Conservation (phyloP, 2,113 vertebrate genomes). For the Vireo altiloquus region DNA sequence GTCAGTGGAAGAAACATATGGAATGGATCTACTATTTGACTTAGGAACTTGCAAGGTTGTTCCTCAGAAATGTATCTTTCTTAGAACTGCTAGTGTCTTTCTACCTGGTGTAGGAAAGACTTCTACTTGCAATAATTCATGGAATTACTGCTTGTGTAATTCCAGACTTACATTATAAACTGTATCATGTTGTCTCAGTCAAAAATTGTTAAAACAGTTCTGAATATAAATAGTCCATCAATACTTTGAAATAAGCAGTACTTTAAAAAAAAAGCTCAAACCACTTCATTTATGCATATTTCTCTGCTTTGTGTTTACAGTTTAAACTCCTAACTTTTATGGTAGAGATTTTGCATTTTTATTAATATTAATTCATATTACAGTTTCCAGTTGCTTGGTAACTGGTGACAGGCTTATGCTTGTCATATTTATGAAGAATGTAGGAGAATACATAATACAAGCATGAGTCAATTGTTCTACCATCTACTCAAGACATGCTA, state of each 20-base stretch:
- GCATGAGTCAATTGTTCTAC: neutral
- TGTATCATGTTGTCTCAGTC: neutral
- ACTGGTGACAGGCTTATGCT: neutral
- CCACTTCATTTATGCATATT: neutral
- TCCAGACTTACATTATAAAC: neutral
- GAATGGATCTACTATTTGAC: neutral
- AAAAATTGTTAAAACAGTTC: neutral
- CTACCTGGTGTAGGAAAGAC: neutral
- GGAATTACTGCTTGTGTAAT: neutral
- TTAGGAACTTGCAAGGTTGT: neutral
- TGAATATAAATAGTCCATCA: neutral
- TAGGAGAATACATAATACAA: neutral
- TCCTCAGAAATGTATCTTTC: neutral
- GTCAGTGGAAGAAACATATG: neutral
- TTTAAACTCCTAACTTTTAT: neutral
- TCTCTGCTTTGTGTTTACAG: neutral
- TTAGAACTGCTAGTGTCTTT: neutral
- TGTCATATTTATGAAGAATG: neutral
- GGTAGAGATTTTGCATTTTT: neutral
- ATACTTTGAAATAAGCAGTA: neutral
- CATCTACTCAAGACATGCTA: neutral
- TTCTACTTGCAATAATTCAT: neutral
- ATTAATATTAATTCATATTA: neutral
- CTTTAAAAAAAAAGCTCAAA: neutral
- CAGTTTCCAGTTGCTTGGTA: neutral